phyloP scores from a whole-genome alignment of 2,113 vertebrate genomes.

The Nestor notabilis region DNA sequence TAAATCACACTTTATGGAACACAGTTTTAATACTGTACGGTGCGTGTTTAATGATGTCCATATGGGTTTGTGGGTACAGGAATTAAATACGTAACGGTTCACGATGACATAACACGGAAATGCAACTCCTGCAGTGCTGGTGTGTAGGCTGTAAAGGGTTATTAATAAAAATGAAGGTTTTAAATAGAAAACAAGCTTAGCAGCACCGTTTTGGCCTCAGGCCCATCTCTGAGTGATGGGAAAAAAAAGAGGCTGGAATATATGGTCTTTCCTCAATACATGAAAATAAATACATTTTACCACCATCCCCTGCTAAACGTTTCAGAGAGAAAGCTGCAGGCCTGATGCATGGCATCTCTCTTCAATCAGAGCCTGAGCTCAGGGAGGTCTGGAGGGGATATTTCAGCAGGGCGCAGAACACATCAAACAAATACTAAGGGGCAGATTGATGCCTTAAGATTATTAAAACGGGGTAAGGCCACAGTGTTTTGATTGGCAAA shows the following conservation, averaged over 20 bases:
- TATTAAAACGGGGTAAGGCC: conserved; percentile 54
- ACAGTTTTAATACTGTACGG: conserved; percentile 60
- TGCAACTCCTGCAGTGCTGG: conserved; percentile 66
- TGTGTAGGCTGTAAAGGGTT: conserved; percentile 71
- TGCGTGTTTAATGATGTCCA: conserved; percentile 73
- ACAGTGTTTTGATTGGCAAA: conserved; percentile 64
- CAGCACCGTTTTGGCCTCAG: conserved; percentile 66
- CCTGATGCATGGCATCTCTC: conserved; percentile 36
- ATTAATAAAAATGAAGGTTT: conserved; percentile 76
- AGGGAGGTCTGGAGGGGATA: conserved; percentile 49
- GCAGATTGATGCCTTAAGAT: conserved; percentile 57
- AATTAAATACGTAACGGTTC: conserved; percentile 71
- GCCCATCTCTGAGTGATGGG: conserved; percentile 70
- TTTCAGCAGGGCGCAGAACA: conserved; percentile 57
- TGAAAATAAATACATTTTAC: conserved; percentile 68
- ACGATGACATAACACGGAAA: conserved; percentile 74
- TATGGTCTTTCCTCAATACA: conserved; percentile 48
- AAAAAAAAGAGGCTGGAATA: conserved; percentile 63
- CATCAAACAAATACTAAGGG: conserved; percentile 52
- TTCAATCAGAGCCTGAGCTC: conserved; percentile 28
- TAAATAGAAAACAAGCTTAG: conserved; percentile 75
- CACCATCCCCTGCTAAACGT: conserved; percentile 17
- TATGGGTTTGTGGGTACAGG: conserved; percentile 73
- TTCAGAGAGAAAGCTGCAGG: conserved; percentile 39
- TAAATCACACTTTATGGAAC: conserved; percentile 62